phyloP scores from a whole-genome alignment of 2,113 vertebrate genomes.

The Neodon shergylaensis region DNA sequence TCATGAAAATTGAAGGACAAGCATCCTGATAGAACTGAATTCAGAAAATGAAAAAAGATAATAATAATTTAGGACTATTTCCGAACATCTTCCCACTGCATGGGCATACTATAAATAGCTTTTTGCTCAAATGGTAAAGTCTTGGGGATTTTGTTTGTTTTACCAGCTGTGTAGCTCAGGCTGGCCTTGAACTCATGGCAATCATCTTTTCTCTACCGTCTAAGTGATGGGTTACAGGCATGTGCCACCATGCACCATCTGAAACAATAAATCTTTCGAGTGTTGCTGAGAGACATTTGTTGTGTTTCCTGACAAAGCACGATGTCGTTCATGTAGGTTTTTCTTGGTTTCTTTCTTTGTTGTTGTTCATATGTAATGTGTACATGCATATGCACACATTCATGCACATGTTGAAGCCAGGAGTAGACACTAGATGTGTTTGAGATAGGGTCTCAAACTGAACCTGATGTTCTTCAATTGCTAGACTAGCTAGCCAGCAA shows the following conservation, averaged over 20 bases:
- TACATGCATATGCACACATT: no score
- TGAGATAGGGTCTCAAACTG: background rate
- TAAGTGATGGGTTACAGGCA: background rate
- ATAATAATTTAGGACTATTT: constrained; percentile 1
- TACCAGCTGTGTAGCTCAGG: background rate
- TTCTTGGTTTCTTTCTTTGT: background rate
- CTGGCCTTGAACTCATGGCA: background rate
- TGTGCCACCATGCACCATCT: background rate
- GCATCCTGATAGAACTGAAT: background rate
- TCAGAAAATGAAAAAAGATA: constrained; percentile 9
- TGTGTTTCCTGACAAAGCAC: background rate
- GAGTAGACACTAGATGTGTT: background rate
- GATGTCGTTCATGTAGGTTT: background rate
- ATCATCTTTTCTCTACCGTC: background rate
- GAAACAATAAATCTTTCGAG: background rate
- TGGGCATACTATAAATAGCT: background rate
- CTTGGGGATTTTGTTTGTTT: background rate
- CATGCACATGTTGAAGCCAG: background rate
- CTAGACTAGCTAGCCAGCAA: background rate
- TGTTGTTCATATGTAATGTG: background rate
- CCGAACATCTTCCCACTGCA: background rate
- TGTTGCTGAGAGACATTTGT: background rate
- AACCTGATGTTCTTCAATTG: background rate
- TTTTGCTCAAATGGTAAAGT: background rate
- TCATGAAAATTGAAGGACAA: background rate